These are phyloP conservation scores for Xestia xanthographa DNA, from an alignment of 2,888 invertebrate genomes.

Conservation along the genomic window DNA sequence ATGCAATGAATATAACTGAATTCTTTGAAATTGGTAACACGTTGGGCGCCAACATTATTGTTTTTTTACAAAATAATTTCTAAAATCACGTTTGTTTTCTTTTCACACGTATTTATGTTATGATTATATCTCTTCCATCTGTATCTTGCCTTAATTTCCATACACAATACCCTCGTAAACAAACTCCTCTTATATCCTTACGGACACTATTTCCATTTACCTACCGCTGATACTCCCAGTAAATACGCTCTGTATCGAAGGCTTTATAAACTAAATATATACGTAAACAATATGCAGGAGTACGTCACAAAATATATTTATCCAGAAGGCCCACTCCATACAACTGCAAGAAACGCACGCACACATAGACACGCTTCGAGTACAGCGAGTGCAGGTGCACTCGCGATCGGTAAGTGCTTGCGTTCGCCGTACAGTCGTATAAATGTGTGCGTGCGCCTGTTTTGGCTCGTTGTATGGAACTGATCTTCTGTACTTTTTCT, in stretches of 20 bases:
- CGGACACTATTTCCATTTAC: constrained; percentile 24
- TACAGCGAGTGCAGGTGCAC: not conserved
- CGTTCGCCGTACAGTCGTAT: not conserved
- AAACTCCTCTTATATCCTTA: constrained; percentile 16
- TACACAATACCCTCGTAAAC: not conserved
- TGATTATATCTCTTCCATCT: not conserved
- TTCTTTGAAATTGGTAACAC: not conserved
- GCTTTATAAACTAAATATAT: constrained; percentile 49
- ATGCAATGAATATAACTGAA: not conserved
- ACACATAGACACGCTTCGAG: not conserved
- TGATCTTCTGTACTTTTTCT: not conserved
- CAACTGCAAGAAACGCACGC: not conserved
- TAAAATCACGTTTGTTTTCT: not conserved
- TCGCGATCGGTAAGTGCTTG: not conserved
- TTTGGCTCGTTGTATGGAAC: not conserved
- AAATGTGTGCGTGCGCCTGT: too few relatives aligned
- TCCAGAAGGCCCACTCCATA: not conserved
- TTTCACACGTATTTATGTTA: not conserved
- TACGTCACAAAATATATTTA: not conserved
- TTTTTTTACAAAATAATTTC: not conserved
- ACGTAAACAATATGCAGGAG: constrained; percentile 43
- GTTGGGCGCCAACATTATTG: constrained; percentile 3
- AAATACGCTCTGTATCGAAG: constrained; percentile 34
- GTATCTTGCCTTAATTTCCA: not conserved
- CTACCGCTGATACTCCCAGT: constrained; percentile 4